Evolutionary conservation across 2,888 invertebrate species (phyloP).

Genomic region (Trichacis sp.): DNA sequence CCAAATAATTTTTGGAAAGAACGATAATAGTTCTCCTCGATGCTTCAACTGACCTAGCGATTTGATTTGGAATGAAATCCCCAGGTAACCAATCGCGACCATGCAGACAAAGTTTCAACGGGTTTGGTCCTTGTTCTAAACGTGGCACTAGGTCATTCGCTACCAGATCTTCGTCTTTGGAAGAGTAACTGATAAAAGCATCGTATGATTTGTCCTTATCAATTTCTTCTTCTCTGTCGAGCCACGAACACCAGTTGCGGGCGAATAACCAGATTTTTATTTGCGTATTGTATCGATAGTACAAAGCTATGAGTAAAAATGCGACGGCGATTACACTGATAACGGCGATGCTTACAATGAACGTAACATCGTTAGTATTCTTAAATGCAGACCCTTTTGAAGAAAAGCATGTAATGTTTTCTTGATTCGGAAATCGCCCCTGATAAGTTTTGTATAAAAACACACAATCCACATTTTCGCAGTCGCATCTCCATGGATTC

Average conservation of each 20-base stretch:
- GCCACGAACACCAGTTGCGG: constrained; percentile 74
- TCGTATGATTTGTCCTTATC: constrained; percentile 79
- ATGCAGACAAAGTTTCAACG: constrained; percentile 80
- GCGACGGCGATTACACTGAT: constrained; percentile 69
- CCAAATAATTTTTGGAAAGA: constrained; percentile 78
- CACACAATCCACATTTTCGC: too few relatives aligned
- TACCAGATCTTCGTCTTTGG: constrained; percentile 81
- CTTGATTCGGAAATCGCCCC: constrained; percentile 73
- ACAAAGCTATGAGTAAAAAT: too few relatives aligned
- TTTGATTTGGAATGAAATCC: constrained; percentile 78
- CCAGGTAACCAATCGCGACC: constrained; percentile 82
- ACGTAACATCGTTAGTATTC: constrained; percentile 6
- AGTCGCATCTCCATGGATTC: constrained; percentile 81
- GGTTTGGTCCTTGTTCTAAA: constrained; percentile 75
- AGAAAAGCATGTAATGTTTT: constrained; percentile 69
- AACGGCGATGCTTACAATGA: constrained; percentile 62
- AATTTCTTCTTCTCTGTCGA: constrained; percentile 77
- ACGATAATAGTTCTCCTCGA: constrained; percentile 80
- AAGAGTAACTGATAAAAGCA: constrained; percentile 85
- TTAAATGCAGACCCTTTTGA: constrained; percentile 14
- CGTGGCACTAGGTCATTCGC: constrained; percentile 75
- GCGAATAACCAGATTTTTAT: constrained; percentile 79
- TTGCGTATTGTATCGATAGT: constrained; percentile 72
- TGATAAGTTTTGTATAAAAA: too few relatives aligned
- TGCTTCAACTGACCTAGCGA: constrained; percentile 78